These are phyloP conservation scores for Thymallus thymallus DNA, from an alignment of 2,113 vertebrate species.

Conservation along the genomic window DNA sequence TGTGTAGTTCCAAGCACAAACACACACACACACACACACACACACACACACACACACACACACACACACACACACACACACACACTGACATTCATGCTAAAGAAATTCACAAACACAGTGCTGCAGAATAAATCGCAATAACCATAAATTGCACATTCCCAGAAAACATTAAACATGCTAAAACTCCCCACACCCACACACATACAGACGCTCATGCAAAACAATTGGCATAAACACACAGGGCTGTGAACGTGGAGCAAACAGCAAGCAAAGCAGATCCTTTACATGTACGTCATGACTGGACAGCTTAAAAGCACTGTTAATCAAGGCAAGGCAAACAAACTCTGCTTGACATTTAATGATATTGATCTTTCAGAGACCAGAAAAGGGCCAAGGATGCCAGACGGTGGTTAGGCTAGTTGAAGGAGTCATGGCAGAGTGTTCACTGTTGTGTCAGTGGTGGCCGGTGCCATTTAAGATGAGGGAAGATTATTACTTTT, in stretches of 20 bases:
- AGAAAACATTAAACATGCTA: too few species aligned
- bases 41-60: conserved; percentile 19
- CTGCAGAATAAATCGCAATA: not conserved
- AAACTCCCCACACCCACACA: not conserved
- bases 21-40: too few species aligned
- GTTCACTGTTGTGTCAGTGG: too few species aligned
- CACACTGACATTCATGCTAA: conserved; percentile 2
- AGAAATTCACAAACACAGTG: not conserved
- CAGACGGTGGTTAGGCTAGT: too few species aligned
- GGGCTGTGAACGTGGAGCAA: not conserved
- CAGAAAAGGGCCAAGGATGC: not conserved
- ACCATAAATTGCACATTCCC: too few species aligned
- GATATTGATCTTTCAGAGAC: conserved; percentile 9
- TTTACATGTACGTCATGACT: conserved; percentile 16
- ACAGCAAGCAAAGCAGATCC: conserved; percentile 13
- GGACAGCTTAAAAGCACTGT: conserved; percentile 27
- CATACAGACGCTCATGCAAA: conserved; percentile 3
- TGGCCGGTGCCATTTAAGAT: too few species aligned
- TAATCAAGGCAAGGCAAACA: conserved; percentile 16
- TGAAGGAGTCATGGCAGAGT: too few species aligned
- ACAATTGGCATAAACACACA: not conserved
- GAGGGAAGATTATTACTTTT: too few species aligned
- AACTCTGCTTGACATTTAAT: conserved; percentile 10
- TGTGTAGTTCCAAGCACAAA: too few species aligned
- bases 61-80: conserved; percentile 12